Evolutionary conservation across 2,888 invertebrate genomes (phyloP).

Genomic region (Drosophila quinaria): DNA sequence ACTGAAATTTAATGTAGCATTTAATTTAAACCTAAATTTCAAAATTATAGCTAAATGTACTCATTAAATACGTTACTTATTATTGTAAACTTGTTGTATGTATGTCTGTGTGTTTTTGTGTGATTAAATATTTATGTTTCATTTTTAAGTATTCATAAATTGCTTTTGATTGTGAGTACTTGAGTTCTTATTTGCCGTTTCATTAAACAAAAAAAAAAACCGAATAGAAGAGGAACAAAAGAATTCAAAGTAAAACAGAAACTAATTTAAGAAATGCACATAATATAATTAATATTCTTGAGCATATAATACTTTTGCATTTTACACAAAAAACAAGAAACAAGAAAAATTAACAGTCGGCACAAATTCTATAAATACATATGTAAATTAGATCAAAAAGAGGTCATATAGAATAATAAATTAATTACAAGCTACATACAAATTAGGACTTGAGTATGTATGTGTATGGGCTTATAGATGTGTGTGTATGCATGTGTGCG

Average conservation of each 20-base stretch:
- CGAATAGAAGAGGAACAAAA: constrained; percentile 20
- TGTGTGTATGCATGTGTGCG: constrained; percentile 24
- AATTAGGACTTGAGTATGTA: constrained; percentile 61
- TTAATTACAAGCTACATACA: constrained; percentile 76
- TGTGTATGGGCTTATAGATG: constrained; percentile 32
- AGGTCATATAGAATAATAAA: constrained; percentile 59
- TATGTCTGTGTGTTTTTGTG: constrained; percentile 8
- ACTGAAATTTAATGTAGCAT: constrained; percentile 37
- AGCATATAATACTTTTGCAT: constrained; percentile 72
- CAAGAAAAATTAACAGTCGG: constrained; percentile 25
- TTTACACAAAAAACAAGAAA: constrained; percentile 41
- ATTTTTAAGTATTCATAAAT: constrained; percentile 56
- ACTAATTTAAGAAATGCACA: constrained; percentile 57
- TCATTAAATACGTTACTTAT: constrained; percentile 54
- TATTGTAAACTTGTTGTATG: constrained; percentile 8
- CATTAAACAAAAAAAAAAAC: constrained; percentile 6
- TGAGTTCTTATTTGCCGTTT: constrained; percentile 44
- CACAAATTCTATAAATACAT: constrained; percentile 29
- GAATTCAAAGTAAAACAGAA: constrained; percentile 27
- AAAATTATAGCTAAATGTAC: constrained; percentile 60
- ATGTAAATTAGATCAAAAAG: constrained; percentile 18
- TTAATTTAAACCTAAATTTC: constrained; percentile 54
- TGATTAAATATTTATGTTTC: constrained; percentile 16
- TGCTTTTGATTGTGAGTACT: constrained; percentile 65
- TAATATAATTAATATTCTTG: constrained; percentile 58